These are phyloP conservation scores for Cheirogaleus medius DNA, from an alignment of 2,113 vertebrate species.

Conservation along the genomic window DNA sequence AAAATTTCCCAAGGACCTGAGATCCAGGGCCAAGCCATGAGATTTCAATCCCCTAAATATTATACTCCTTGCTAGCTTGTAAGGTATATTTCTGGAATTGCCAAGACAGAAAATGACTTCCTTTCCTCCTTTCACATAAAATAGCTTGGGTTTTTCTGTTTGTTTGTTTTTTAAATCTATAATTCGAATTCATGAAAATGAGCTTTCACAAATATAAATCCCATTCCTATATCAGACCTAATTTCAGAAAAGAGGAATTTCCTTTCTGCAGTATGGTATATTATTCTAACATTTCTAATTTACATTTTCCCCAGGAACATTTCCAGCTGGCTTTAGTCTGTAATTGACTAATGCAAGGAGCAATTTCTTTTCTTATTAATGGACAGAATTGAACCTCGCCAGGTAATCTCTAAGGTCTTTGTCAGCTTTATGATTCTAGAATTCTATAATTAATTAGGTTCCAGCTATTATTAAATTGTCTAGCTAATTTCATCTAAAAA, in stretches of 20 bases:
- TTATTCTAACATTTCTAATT: conserved; percentile 10
- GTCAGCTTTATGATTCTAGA: conserved; percentile 39
- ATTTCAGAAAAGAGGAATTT: not conserved
- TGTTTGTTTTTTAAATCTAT: not conserved
- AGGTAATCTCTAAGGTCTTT: not conserved
- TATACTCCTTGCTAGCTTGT: not conserved
- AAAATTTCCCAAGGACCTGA: not conserved
- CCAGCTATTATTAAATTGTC: not conserved
- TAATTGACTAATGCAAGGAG: not conserved
- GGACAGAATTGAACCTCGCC: not conserved
- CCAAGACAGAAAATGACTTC: not conserved
- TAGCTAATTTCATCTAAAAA: not conserved
- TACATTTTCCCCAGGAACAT: not conserved
- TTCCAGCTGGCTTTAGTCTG: not conserved
- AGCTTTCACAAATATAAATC: not conserved
- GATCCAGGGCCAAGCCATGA: not conserved
- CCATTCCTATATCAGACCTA: not conserved
- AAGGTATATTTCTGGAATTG: not conserved
- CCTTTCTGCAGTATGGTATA: not conserved
- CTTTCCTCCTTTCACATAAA: not conserved
- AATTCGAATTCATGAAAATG: conserved; percentile 5
- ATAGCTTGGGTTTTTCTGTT: not conserved
- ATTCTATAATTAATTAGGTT: conserved; percentile 44
- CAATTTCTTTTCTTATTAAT: not conserved
- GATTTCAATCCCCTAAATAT: not conserved